A percentile compares a stretch with the other conserved stretches of the same genome.
Conservation (phyloP, 2,797 vertebrate species). For the Notamacropus eugenii region DNA sequence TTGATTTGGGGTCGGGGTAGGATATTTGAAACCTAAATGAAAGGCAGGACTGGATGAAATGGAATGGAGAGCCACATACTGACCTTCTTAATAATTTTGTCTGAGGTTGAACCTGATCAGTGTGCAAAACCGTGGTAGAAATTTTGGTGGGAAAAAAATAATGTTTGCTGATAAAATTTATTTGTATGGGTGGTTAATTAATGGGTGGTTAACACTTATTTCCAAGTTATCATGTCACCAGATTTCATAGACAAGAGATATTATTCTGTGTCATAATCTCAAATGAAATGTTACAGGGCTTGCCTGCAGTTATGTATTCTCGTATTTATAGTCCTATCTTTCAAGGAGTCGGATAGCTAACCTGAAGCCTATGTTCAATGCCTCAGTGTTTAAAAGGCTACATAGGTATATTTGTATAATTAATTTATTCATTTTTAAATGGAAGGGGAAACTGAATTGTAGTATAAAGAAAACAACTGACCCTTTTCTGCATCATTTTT, state of each 20-base stretch:
- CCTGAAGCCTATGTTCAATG: background rate
- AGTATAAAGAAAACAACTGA: constrained; percentile 35
- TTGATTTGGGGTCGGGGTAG: background rate
- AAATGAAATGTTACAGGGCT: constrained; percentile 3
- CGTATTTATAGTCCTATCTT: background rate
- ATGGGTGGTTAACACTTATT: background rate
- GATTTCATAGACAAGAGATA: background rate
- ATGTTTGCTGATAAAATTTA: background rate
- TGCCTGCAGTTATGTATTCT: background rate
- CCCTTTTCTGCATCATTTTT: constrained; percentile 64
- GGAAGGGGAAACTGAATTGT: constrained; percentile 38
- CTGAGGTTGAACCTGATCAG: background rate
- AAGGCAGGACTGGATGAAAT: background rate
- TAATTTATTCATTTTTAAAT: constrained; percentile 55
- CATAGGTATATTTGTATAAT: constrained; percentile 27
- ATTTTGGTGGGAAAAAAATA: background rate
- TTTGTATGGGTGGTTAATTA: background rate
- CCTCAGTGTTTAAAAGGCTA: background rate
- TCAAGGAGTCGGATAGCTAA: background rate
- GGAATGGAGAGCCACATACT: background rate
- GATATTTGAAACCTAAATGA: background rate
- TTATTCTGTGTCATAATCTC: background rate
- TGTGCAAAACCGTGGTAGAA: background rate
- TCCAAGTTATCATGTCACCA: background rate
- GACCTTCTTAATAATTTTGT: background rate